Base-by-base conservation (phyloP, 2,888 invertebrate species). In the Drosophila mettleri region DNA sequence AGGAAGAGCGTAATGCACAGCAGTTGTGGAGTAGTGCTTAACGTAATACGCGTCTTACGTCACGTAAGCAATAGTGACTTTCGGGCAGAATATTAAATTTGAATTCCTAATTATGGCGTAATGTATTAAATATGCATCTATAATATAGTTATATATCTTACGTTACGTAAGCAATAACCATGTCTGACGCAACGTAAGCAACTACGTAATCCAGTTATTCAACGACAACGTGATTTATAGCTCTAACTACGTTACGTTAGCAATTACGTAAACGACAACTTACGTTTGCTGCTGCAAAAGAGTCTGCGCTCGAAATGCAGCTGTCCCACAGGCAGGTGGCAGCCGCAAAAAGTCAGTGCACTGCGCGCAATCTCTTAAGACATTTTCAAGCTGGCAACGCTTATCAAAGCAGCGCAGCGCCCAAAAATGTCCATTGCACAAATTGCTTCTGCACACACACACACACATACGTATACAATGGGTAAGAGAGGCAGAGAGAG, bases 371-470 rank as follows among this genome's bases (percentile, higher is more conserved):
- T 83, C 83, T 83, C 74, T 78, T 76, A 84, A 84, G 86, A 86
- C 86, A 71, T 76, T 86, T 76, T 78, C 83, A 86, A 86, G 83
- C 84, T 83, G 80, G 83, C 78, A 74, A 62, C 72, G 86, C 83
- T 84, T 84, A 84, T 84, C 83, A 83, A 72, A 74, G 69, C 66
- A 65, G 41, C 70, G 57, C 74, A 76, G 75, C 65, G 74, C 74
- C 80, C 73, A 72, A 83, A 86, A 86, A 78, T 86, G 83, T 86
- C 84, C 83, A 84, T 83, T 84, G 83, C 83, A 84, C 84, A 84
- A 84, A 84, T 84, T 84, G 84, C 83, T 78, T 70, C 59, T 68
- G 68, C 75, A 75, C 77, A 78, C 80, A 73, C 55, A 68, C 31
- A 71, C 43, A 45, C 20, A 49, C 46, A 54, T 31, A 27, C 38